Base-by-base conservation (phyloP, 2,888 invertebrate species). In the Diaperis boleti region DNA sequence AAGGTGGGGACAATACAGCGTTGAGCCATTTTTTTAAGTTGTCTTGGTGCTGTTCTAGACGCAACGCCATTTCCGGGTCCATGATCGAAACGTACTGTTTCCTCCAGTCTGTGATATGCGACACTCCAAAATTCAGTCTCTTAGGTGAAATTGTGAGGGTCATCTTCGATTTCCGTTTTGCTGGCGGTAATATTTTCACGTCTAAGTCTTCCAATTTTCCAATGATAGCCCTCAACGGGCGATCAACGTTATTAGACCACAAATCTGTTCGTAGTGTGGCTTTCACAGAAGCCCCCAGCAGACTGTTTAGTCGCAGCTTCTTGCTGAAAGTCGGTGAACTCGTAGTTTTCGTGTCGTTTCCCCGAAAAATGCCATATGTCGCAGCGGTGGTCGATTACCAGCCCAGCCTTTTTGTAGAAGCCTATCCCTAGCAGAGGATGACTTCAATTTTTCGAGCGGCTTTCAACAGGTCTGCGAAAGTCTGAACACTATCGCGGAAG, bases 21-120 rank as follows among this genome's bases (percentile, higher is more conserved):
- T 94, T 93, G 0, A 94, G 80, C 92, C 92, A 94, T 69, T 90
- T 89, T 74, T 88, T 90, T 62, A 92, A 90, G 73, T 90, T 87
- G 0, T 76, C 81, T 79, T 91, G 90, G 77, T 92, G 89, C 60
- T 87, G 85, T 41, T 87, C 85, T 1, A 93, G 84, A 74, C 90
- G 89, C 69, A 84, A 83, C 3, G 10, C 37, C 1, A 14, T 8
- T 29, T 47, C 31, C 3, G 47, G 29, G 1, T 47, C 47, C 7
- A 47, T 89, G 74, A 90, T 85, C 0, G 88, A 86, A 0, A 86
- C 83, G 0, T 88, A 86, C 1, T 20, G n/a, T 20, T 37, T 62
- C 56, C 70, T 72, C 75, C 74, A 75, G 10, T 66, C 62, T 41
- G 14, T 10, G 14, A 10, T 2, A 10, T 11, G 14, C 2, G 61